Conservation (phyloP, 2,113 vertebrate genomes). For the Bujurquina vittata region DNA sequence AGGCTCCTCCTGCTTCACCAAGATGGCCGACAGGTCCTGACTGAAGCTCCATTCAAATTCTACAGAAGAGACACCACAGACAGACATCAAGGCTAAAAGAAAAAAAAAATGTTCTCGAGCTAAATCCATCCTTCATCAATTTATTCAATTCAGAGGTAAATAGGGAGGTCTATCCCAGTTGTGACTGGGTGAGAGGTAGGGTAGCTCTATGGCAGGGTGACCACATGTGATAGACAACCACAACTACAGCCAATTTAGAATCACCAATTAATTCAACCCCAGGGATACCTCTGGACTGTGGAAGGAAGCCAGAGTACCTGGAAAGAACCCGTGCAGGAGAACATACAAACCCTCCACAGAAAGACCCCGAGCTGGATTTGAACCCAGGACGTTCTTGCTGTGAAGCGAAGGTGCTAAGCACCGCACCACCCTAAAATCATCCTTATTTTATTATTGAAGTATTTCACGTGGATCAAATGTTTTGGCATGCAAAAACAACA, state of each 20-base stretch:
- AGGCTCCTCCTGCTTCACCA: constrained; percentile 97
- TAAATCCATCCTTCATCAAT: no score
- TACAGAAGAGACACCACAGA: constrained; percentile 49
- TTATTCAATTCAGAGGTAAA: not conserved
- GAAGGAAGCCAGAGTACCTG: not conserved
- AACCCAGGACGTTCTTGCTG: not conserved
- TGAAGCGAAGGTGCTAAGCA: not conserved
- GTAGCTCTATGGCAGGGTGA: not conserved
- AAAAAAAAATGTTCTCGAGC: not conserved
- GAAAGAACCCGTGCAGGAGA: not conserved
- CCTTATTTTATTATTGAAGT: not conserved
- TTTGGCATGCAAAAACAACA: not conserved
- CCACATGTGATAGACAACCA: not conserved
- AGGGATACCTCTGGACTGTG: not conserved
- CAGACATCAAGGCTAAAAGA: not conserved
- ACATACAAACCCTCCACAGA: not conserved
- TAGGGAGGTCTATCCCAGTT: not conserved
- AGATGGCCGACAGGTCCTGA: constrained; percentile 92
- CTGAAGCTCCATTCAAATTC: constrained; percentile 93
- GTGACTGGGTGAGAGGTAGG: not conserved
- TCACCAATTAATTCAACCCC: not conserved
- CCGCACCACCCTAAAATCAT: not conserved
- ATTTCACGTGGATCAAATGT: not conserved
- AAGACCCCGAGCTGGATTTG: not conserved
- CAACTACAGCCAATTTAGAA: not conserved